Percentiles rank a stretch among this genome's conserved stretches.
Conservation (phyloP, 1,140 invertebrate genomes). For the Atta texana region DNA sequence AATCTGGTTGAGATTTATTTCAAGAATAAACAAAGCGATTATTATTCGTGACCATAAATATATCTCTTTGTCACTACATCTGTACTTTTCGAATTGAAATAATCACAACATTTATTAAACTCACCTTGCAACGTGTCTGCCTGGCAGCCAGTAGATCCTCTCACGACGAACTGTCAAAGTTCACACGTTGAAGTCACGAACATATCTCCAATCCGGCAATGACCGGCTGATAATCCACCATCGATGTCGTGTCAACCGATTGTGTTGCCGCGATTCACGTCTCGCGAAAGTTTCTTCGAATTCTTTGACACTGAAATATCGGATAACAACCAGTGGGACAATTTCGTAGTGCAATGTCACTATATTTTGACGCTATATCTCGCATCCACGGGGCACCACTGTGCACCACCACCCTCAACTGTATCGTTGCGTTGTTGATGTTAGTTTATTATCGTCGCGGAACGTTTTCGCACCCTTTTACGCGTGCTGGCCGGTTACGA, state of each 20-base stretch:
- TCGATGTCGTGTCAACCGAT: conserved; percentile 26
- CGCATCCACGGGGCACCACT: conserved; percentile 7
- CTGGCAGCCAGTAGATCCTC: conserved; percentile 65
- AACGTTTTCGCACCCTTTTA: conserved; percentile 54
- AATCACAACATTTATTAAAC: background rate
- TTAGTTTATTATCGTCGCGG: conserved; percentile 17
- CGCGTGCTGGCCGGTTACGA: conserved; percentile 49
- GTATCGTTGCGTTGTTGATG: background rate
- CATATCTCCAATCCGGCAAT: conserved; percentile 62
- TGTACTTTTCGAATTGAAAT: background rate
- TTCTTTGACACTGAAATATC: conserved; percentile 26
- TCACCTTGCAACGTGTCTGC: conserved; percentile 46
- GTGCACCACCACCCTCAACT: background rate
- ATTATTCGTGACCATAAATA: no score
- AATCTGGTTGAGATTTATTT: background rate
- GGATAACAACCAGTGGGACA: background rate
- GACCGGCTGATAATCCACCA: conserved; percentile 44
- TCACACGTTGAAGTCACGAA: conserved; percentile 73
- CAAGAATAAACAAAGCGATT: background rate
- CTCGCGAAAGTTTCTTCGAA: conserved; percentile 3
- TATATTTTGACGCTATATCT: conserved; percentile 17
- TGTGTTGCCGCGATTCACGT: background rate
- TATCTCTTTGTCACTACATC: no score
- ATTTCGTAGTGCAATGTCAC: conserved; percentile 12
- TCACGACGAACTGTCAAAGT: conserved; percentile 71